Evolutionary conservation across 1,140 invertebrate genomes (phyloP), one percentile per base, ranked within the genome.

Genomic region (Caenorhabditis briggsae): DNA sequence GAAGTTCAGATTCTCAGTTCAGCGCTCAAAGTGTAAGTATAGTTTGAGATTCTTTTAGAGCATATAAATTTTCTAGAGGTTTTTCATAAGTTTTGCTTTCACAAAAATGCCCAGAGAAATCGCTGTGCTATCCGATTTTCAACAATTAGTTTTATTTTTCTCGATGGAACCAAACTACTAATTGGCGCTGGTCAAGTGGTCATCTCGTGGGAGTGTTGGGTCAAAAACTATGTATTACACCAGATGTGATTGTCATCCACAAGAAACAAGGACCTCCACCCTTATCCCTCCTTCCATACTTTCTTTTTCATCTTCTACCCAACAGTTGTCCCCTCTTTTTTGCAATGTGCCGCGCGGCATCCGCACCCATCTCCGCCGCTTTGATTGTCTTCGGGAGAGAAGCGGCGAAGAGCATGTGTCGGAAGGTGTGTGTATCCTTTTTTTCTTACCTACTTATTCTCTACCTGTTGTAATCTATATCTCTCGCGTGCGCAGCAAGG

Each of bases 391-490:
- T 53, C 70, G 46, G 50, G 11, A 53, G 50, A 53, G 50, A 53
- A 53, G 50, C 11, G 16, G 50, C 50, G 70, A 46, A 33, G n/a
- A 53, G 70, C 70, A 78, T 78, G 70, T 78, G 70, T 78, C 70
- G 46, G 64, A 70, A 46, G 41, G 41, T 23, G 12, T 12, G 41
- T 23, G 12, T 12, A 50, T 78, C 50, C 70, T 16, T 48, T 78
- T 78, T 41, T 78, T 41, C 33, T 78, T 78, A 50, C 25, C 53
- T 78, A 78, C 70, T 46, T 50, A 25, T 25, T 43, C 43, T 74
- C n/a, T 74, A 43, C 20, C 70, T 18, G 46, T n/a, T 78, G 70
- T 78, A 78, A 78, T 78, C 70, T 78, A 78, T 78, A 78, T 78
- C 70, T 78, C 33, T 33, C 46, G 70, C 70, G 70, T 78, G 70